Base-by-base conservation (phyloP, 2,797 vertebrate genomes). In the Hoplostethus atlanticus region DNA sequence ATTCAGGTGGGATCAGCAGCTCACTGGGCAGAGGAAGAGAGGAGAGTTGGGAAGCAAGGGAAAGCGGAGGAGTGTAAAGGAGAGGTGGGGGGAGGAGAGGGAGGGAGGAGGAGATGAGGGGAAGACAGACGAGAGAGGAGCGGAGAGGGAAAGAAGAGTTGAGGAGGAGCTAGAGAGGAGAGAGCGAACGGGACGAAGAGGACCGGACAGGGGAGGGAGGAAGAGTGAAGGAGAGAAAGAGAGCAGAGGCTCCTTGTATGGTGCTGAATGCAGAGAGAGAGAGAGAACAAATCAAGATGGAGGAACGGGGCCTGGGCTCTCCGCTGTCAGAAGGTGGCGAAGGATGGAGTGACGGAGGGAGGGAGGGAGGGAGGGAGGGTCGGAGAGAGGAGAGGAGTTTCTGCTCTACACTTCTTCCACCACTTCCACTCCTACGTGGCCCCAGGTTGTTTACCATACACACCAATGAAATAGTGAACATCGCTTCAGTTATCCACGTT, bases 1-100 rank as follows among this genome's bases (percentile, higher is more conserved):
- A 77, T 76, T 89, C 46, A 66, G 65, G 75, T 65, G 28, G 61
- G 74, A 77, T 78, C 82, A 83, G 73, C 54, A 57, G 70, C 71
- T 77, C 75, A 70, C 59, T 69, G 62, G 44, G 55, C 30, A 57
- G 53, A 31, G 52, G 50, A 75, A 65, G 55, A 75, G 56, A 69
- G 44, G 55, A 75, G 56, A 69, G 44, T 51, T 52, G 53, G 71
- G 50, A 77, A 28, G 13, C 38, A 28, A 28, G 28, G 28, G 28
- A 28, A 28, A 28, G 28, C 28, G 3, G 31, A 68, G 62, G 42
- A 46, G 25, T 28, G 50, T 16, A 31, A 28, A 34, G 21, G 25
- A 30, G n/a, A 50, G n/a, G n/a, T 30, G n/a, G 40, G 15, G 57
- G 59, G 42, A 8, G 11, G 28, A 44, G 17, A 25, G 57, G 36